phyloP scores from a whole-genome alignment of 2,113 vertebrate genomes.

The Neoarius graeffei region DNA sequence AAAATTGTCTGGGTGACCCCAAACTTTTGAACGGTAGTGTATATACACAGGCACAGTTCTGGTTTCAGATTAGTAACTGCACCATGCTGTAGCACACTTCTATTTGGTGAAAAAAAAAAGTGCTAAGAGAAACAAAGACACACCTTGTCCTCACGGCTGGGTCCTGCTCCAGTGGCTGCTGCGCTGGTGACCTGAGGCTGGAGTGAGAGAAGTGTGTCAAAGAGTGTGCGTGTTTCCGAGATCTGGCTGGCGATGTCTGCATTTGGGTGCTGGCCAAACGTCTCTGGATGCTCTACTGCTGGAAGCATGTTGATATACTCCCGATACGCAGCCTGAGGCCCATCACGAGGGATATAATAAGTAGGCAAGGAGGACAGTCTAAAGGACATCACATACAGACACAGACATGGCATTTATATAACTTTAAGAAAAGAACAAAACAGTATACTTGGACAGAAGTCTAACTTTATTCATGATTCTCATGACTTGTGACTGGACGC shows the following conservation, averaged over 20 bases:
- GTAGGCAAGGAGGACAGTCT: constrained; percentile 77
- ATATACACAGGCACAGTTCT: not conserved
- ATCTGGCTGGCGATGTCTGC: constrained; percentile 85
- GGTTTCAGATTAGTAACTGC: not conserved
- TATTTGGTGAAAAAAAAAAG: not conserved
- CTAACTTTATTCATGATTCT: constrained; percentile 1
- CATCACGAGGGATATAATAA: constrained; percentile 82
- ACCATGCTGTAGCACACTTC: not conserved
- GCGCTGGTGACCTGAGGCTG: constrained; percentile 79
- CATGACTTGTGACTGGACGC: not conserved
- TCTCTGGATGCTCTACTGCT: constrained; percentile 77
- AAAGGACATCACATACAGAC: not conserved
- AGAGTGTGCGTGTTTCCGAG: constrained; percentile 78
- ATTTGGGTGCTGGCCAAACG: constrained; percentile 88
- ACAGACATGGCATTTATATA: constrained; percentile 4
- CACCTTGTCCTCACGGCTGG: constrained; percentile 82
- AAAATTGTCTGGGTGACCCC: no score
- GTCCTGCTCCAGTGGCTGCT: constrained; percentile 53
- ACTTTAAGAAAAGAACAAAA: not conserved
- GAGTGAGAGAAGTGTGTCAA: constrained; percentile 85
- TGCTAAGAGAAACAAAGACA: constrained; percentile 5
- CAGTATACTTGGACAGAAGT: not conserved
- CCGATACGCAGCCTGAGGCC: constrained; percentile 72
- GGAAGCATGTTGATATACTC: constrained; percentile 79
- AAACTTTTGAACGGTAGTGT: no score